A percentile compares a stretch with the other conserved stretches of the same genome.
These are phyloP conservation scores for Prochilodus magdalenae DNA, from an alignment of 2,113 vertebrate genomes.

Conservation along the genomic window DNA sequence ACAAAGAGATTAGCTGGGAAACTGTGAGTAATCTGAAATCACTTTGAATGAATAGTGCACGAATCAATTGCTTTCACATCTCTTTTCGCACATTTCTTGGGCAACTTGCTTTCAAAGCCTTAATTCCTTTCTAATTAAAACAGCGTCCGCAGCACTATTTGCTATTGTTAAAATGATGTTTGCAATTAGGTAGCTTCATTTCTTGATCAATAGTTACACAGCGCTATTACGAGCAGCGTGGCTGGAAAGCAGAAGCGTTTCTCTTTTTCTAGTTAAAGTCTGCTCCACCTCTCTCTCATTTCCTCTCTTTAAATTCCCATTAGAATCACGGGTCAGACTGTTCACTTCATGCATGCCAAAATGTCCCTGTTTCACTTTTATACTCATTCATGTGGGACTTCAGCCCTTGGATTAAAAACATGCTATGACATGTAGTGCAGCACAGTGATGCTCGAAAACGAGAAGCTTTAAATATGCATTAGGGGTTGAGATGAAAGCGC, in stretches of 20 bases:
- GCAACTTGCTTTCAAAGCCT: conserved; percentile 23
- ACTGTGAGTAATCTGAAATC: not conserved
- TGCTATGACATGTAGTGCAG: not conserved
- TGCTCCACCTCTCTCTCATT: not conserved
- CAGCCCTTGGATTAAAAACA: not conserved
- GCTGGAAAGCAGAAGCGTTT: not conserved
- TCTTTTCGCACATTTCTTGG: conserved; percentile 13
- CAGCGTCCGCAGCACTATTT: not conserved
- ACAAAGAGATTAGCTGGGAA: conserved; percentile 1
- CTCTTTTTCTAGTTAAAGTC: not conserved
- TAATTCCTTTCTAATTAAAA: conserved; percentile 23
- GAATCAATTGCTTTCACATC: conserved; percentile 7
- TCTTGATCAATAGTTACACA: not conserved
- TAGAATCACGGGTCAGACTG: not conserved
- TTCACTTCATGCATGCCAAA: conserved; percentile 14
- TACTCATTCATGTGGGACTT: not conserved
- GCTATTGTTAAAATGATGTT: conserved; percentile 27
- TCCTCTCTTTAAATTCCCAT: not conserved
- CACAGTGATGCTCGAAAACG: not conserved
- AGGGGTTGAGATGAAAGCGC: not conserved
- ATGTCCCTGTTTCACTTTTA: not conserved
- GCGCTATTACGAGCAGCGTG: not conserved
- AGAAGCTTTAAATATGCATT: not conserved
- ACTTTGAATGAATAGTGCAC: not conserved
- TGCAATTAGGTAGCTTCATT: conserved; percentile 23